These are phyloP conservation scores for Prunella himalayana DNA, from an alignment of 2,113 vertebrate species.

Conservation along the genomic window DNA sequence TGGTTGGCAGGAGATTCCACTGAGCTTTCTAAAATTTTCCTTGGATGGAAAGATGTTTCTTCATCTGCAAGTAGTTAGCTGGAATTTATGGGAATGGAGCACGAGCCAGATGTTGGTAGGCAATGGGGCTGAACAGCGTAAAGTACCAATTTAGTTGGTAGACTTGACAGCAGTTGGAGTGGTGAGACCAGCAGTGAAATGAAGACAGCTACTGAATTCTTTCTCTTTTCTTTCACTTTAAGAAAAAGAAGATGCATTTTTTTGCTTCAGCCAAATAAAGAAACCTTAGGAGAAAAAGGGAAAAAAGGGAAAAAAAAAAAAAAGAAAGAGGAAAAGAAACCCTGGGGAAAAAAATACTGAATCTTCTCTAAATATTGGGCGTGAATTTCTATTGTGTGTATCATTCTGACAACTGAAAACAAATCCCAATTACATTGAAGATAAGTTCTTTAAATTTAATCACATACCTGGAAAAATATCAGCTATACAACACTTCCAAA, in stretches of 20 bases:
- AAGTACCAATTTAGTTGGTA: conserved; percentile 47
- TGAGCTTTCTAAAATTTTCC: conserved; percentile 57
- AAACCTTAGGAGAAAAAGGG: neutral
- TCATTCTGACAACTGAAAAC: neutral
- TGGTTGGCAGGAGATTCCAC: conserved; percentile 40
- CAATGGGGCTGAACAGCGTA: conserved; percentile 32
- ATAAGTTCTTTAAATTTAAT: neutral
- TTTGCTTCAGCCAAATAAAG: neutral
- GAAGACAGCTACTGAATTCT: conserved; percentile 17
- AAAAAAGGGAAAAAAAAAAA: neutral
- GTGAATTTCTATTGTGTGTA: neutral
- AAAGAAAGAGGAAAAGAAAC: neutral
- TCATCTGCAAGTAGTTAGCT: conserved; percentile 56
- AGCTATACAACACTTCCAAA: neutral
- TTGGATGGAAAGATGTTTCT: conserved; percentile 58
- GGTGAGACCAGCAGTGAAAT: conserved; percentile 31
- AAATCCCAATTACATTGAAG: neutral
- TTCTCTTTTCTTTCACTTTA: neutral
- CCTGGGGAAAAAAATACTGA: neutral
- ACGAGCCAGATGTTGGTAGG: conserved; percentile 50
- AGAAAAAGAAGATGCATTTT: neutral
- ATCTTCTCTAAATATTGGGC: neutral
- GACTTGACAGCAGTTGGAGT: conserved; percentile 29
- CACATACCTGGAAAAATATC: neutral
- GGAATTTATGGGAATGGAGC: conserved; percentile 51